A percentile compares a stretch with the other conserved stretches of the same genome.
phyloP scores from a whole-genome alignment of 2,113 vertebrate genomes.

The Colinus virginianus region DNA sequence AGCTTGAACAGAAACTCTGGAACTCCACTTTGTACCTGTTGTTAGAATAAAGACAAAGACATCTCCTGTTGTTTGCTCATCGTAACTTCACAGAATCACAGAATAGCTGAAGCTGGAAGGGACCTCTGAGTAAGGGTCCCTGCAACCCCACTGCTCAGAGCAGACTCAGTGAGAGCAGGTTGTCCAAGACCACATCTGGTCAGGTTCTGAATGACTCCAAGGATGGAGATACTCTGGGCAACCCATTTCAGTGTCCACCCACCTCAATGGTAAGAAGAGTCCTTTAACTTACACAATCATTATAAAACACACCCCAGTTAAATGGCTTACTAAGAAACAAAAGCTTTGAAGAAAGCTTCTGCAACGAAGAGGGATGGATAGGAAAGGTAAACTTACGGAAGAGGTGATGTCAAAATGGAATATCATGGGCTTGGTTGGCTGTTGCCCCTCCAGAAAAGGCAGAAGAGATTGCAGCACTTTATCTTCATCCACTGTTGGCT shows the following conservation, averaged over 20 bases:
- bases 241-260: neutral
- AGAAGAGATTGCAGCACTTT: conserved; percentile 81
- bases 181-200: neutral
- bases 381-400: conserved; percentile 80
- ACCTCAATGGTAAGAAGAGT: too few species aligned
- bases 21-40: conserved; percentile 88
- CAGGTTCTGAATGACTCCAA: neutral
- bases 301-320: neutral
- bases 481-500: conserved; percentile 86
- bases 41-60: neutral
- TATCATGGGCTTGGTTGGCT: conserved; percentile 77
- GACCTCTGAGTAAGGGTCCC: neutral
- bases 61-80: neutral
- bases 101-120: neutral
- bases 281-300: neutral
- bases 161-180: neutral
- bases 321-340: neutral
- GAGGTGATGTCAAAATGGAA: conserved; percentile 95
- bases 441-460: conserved; percentile 74
- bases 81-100: neutral
- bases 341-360: neutral
- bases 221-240: neutral
- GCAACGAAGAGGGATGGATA: neutral
- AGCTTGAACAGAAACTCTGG: conserved; percentile 93
- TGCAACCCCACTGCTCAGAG: neutral